These are phyloP conservation scores for Sitodiplosis mosellana DNA, from an alignment of 1,140 invertebrate genomes.

Conservation along the genomic window DNA sequence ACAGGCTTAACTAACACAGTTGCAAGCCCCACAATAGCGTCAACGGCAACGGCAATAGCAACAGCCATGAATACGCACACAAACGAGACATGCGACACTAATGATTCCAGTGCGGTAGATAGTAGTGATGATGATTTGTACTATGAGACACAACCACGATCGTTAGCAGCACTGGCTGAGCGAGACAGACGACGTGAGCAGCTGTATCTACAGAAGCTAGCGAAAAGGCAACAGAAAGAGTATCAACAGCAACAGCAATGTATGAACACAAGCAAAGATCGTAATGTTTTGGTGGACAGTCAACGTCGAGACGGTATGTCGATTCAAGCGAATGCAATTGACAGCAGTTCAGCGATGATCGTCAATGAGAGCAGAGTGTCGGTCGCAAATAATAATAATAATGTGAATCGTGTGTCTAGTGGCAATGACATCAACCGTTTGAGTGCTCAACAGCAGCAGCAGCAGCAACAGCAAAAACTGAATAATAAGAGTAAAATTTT, in stretches of 20 bases:
- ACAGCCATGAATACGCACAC: no score
- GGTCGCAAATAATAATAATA: slow-evolving; percentile 1
- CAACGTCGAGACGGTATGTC: slow-evolving; percentile 1
- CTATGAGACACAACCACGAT: not conserved
- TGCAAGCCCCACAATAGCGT: not conserved
- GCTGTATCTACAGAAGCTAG: not conserved
- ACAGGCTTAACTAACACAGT: not conserved
- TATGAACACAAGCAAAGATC: not conserved
- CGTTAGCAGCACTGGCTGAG: not conserved
- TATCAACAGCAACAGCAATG: slow-evolving; percentile 2
- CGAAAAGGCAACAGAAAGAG: not conserved
- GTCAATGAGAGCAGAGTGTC: slow-evolving; percentile 8
- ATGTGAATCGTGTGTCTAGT: not conserved
- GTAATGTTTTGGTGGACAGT: no score
- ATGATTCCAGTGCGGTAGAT: no score
- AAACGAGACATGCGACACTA: no score
- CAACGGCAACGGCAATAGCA: not conserved
- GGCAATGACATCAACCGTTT: slow-evolving; percentile 2
- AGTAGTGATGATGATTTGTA: no score
- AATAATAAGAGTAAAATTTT: no score
- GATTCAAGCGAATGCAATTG: slow-evolving; percentile 6
- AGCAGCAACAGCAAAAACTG: not conserved
- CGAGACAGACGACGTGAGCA: not conserved
- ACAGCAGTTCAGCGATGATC: slow-evolving; percentile 6
- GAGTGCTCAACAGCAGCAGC: not conserved